phyloP scores from a whole-genome alignment of 2,888 invertebrate genomes.

The Thereva unica region DNA sequence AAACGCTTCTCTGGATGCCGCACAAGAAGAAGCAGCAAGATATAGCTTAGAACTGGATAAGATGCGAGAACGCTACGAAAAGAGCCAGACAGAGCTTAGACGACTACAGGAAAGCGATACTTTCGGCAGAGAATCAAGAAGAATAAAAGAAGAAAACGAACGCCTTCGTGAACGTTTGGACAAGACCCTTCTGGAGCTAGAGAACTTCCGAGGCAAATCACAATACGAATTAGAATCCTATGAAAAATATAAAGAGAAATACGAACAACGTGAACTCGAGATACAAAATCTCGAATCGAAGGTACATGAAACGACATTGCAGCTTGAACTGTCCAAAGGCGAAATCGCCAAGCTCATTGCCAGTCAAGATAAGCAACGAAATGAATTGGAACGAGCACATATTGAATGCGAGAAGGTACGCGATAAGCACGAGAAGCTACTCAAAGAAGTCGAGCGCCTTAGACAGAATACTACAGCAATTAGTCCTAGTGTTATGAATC shows the following conservation, averaged over 20 bases:
- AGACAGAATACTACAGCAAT: constrained; percentile 61
- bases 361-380: constrained; percentile 78
- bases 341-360: constrained; percentile 76
- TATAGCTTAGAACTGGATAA: constrained; percentile 87
- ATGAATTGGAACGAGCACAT: constrained; percentile 80
- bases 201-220: constrained; percentile 79
- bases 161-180: constrained; percentile 78
- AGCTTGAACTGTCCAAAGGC: constrained; percentile 77
- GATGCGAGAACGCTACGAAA: constrained; percentile 88
- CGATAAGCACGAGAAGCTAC: constrained; percentile 81
- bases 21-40: constrained; percentile 85
- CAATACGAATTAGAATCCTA: constrained; percentile 74
- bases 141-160: constrained; percentile 80
- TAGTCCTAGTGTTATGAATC: constrained; percentile 59
- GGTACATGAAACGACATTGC: constrained; percentile 78
- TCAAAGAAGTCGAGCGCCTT: constrained; percentile 66
- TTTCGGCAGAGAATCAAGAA: constrained; percentile 77
- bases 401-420: constrained; percentile 88
- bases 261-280: constrained; percentile 74
- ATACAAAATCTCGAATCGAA: constrained; percentile 76
- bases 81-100: constrained; percentile 78
- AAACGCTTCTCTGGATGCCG: constrained; percentile 82
- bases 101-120: constrained; percentile 82
- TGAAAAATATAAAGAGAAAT: constrained; percentile 76
- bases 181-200: constrained; percentile 79